These are phyloP conservation scores for Ophion ventricosus DNA, from an alignment of 2,888 invertebrate species.

Conservation along the genomic window DNA sequence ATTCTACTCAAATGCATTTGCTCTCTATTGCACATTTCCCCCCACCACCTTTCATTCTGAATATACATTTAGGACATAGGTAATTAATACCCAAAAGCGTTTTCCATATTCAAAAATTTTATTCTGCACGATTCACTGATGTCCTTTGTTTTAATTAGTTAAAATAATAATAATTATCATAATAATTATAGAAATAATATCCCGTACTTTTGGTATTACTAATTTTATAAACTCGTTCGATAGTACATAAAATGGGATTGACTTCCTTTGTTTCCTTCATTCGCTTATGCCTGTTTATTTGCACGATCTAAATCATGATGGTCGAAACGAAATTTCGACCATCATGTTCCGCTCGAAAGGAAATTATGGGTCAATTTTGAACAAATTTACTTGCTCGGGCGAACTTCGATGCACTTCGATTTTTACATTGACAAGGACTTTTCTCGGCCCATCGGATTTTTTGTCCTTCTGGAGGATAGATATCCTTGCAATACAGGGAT, in stretches of 20 bases:
- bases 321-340: background rate
- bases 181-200: conserved; percentile 29
- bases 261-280: background rate
- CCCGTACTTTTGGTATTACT: conserved; percentile 12
- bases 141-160: conserved; percentile 37
- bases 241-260: conserved; percentile 4
- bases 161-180: conserved; percentile 32
- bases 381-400: too few species aligned
- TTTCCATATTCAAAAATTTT: conserved; percentile 47
- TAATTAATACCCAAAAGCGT: conserved; percentile 62
- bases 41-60: conserved; percentile 25
- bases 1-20: conserved; percentile 65
- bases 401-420: too few species aligned
- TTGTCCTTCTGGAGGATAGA: too few species aligned
- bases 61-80: conserved; percentile 27
- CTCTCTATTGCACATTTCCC: conserved; percentile 31
- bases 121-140: conserved; percentile 34
- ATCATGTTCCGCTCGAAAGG: background rate
- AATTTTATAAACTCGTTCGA: background rate
- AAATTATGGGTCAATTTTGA: too few species aligned
- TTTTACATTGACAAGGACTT: too few species aligned
- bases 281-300: background rate
- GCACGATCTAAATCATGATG: conserved; percentile 2
- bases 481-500: too few species aligned
- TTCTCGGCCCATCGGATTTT: too few species aligned